Percentiles rank a stretch among this genome's conserved stretches.
Conservation (phyloP, 2,888 invertebrate genomes). For the Heliconius aoede region DNA sequence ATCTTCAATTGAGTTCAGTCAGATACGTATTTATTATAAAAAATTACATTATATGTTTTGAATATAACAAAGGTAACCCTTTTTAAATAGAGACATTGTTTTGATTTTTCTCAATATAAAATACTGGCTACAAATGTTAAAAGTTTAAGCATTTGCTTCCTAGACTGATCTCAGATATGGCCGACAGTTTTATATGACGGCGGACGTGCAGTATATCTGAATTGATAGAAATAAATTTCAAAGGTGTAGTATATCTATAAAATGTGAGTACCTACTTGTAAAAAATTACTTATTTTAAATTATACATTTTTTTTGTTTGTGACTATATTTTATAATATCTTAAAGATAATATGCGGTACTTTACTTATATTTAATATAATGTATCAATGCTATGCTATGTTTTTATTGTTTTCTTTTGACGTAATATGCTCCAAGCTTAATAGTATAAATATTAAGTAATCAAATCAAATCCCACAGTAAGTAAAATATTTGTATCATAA, state of each 20-base stretch:
- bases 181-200: slow-evolving; percentile 30
- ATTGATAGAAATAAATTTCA: slow-evolving; percentile 36
- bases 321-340: neutral
- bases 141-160: slow-evolving; percentile 37
- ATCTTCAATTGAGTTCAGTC: neutral
- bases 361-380: too few relatives aligned
- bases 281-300: neutral
- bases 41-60: neutral
- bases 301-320: too few relatives aligned
- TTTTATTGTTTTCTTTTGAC: neutral
- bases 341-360: too few relatives aligned
- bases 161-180: slow-evolving; percentile 30
- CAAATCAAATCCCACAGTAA: too few relatives aligned
- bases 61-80: neutral
- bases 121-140: slow-evolving; percentile 26
- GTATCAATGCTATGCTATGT: too few relatives aligned
- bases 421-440: too few relatives aligned
- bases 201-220: slow-evolving; percentile 34
- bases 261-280: neutral
- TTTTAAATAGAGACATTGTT: neutral
- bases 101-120: slow-evolving; percentile 16
- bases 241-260: neutral
- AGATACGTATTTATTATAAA: neutral
- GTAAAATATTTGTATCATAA: neutral
- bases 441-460: too few relatives aligned